phyloP scores from a whole-genome alignment of 2,888 invertebrate genomes.

The Orthosia cruda region DNA sequence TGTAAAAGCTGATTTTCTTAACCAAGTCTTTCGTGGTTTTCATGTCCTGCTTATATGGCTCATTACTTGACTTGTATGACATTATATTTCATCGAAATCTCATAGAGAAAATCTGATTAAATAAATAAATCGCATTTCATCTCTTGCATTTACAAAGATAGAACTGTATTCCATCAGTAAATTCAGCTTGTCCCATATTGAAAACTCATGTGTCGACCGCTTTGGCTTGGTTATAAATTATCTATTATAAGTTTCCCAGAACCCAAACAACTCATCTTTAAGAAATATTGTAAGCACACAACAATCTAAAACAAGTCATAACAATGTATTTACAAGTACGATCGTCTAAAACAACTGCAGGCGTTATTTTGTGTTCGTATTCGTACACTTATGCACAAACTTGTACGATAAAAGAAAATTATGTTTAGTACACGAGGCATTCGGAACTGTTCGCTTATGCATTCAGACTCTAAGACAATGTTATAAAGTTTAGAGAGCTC shows the following conservation, averaged over 20 bases:
- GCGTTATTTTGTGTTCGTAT: slow-evolving; percentile 43
- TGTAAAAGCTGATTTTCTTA: no score
- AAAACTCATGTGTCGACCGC: not conserved
- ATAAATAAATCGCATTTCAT: no score
- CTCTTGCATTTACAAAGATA: not conserved
- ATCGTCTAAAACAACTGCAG: slow-evolving; percentile 58
- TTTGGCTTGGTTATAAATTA: slow-evolving; percentile 3
- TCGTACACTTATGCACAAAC: slow-evolving; percentile 59
- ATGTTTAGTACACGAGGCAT: slow-evolving; percentile 72
- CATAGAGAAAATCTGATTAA: no score
- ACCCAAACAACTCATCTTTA: not conserved
- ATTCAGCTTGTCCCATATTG: not conserved
- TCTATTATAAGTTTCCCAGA: not conserved
- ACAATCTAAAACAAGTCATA: slow-evolving; percentile 34
- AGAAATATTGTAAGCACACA: slow-evolving; percentile 34
- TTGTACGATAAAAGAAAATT: slow-evolving; percentile 73
- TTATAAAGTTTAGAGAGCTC: slow-evolving; percentile 78
- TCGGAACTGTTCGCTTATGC: slow-evolving; percentile 79
- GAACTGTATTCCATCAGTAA: not conserved
- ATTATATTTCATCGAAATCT: no score
- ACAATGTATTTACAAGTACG: slow-evolving; percentile 59
- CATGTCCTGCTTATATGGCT: no score
- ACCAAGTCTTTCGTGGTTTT: no score
- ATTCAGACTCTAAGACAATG: slow-evolving; percentile 82
- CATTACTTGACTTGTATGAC: no score